Conservation (phyloP, 2,113 vertebrate genomes). For the Thalassarche chlororhynchos region DNA sequence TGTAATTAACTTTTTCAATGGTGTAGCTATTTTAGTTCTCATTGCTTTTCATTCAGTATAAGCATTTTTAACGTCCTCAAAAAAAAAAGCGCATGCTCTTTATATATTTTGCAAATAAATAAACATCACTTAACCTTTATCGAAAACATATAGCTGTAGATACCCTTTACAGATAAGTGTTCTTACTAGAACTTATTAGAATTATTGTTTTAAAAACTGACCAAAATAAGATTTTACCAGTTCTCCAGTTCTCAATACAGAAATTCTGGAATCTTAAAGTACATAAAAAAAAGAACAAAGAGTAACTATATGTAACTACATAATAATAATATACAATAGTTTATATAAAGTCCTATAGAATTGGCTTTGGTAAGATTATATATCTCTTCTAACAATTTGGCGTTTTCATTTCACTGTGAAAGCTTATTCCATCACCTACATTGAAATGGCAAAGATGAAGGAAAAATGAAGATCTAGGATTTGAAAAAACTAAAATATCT, state of each 20-base stretch:
- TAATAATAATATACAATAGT: not conserved
- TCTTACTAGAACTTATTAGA: not conserved
- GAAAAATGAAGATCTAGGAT: constrained; percentile 2
- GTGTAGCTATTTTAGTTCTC: not conserved
- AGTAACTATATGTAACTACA: not conserved
- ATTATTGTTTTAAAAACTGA: not conserved
- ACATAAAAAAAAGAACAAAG: not conserved
- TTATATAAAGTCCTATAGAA: not conserved
- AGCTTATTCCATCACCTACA: constrained; percentile 34
- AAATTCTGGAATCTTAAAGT: constrained; percentile 23
- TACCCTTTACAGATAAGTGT: not conserved
- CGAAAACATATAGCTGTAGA: not conserved
- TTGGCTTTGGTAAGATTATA: constrained; percentile 23
- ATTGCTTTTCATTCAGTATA: not conserved
- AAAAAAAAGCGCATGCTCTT: not conserved
- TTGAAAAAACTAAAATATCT: not conserved
- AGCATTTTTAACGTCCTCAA: not conserved
- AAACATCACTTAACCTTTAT: not conserved
- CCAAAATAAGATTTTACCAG: not conserved
- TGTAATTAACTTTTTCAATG: not conserved
- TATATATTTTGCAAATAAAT: not conserved
- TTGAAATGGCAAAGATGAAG: not conserved
- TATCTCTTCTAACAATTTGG: constrained; percentile 9
- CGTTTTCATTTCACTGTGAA: constrained; percentile 53
- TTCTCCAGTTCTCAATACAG: not conserved